These are phyloP conservation scores for Yoshiicerus persimilis DNA, from an alignment of 1,140 invertebrate species.

Conservation along the genomic window DNA sequence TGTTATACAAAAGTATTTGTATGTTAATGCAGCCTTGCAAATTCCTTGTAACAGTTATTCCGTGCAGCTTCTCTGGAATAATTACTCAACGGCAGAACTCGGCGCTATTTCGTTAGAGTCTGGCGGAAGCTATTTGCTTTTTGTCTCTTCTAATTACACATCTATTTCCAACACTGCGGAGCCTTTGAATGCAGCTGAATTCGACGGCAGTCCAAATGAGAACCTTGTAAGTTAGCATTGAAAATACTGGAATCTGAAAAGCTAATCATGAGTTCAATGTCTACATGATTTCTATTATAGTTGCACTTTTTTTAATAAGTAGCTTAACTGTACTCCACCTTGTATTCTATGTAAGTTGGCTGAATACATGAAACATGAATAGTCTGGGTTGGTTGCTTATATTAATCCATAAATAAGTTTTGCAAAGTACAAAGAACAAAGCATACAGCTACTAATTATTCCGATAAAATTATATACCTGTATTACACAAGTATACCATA, in stretches of 20 bases:
- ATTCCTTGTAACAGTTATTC: constrained; percentile 11
- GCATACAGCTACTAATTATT: too few relatives aligned
- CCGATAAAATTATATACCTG: neutral
- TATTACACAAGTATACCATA: too few relatives aligned
- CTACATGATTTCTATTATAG: neutral
- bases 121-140: constrained; percentile 28
- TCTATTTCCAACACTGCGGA: neutral
- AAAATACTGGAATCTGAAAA: neutral
- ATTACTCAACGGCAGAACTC: neutral
- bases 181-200: neutral
- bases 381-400: neutral
- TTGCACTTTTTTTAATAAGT: too few relatives aligned
- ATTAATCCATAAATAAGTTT: neutral
- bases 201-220: neutral
- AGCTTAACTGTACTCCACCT: too few relatives aligned
- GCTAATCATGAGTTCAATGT: neutral
- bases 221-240: neutral
- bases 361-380: neutral
- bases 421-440: too few relatives aligned
- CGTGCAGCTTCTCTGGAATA: neutral
- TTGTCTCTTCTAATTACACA: constrained; percentile 4
- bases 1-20: neutral
- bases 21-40: neutral
- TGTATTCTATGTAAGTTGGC: too few relatives aligned
- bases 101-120: neutral